Evolutionary conservation across 1,140 invertebrate genomes (phyloP).

Genomic region (Leptinotarsa defecta): DNA sequence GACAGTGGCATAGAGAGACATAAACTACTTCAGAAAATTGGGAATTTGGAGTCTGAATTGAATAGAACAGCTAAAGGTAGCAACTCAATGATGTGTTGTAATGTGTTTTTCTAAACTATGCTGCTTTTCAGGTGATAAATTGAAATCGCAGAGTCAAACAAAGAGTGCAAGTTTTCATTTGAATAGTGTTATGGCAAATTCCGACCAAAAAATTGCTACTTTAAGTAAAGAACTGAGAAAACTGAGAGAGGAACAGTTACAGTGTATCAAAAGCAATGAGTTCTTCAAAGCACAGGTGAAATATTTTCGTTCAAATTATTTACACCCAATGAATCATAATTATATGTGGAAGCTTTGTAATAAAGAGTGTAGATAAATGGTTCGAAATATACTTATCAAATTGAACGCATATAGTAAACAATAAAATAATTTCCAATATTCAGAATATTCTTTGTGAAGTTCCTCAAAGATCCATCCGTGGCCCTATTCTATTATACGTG

Average conservation of each 20-base stretch:
- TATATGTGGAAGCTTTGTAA: too few species aligned
- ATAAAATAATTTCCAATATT: too few species aligned
- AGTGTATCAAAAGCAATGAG: slow-evolving; percentile 56
- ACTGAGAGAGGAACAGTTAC: slow-evolving; percentile 57
- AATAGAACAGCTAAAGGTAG: background rate
- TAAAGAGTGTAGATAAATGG: too few species aligned
- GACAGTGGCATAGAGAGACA: slow-evolving; percentile 41
- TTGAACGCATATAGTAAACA: too few species aligned
- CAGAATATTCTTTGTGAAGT: too few species aligned
- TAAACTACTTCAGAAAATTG: slow-evolving; percentile 39
- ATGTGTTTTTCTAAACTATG: slow-evolving; percentile 17
- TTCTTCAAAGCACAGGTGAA: slow-evolving; percentile 58
- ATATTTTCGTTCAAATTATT: background rate
- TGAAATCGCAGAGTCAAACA: slow-evolving; percentile 43
- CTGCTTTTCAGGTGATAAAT: background rate
- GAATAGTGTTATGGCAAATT: slow-evolving; percentile 52
- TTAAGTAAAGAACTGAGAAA: slow-evolving; percentile 59
- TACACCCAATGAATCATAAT: too few species aligned
- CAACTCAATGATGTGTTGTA: background rate
- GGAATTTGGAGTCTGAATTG: slow-evolving; percentile 35
- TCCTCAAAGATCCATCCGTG: too few species aligned
- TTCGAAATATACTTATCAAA: too few species aligned
- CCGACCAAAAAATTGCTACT: slow-evolving; percentile 58
- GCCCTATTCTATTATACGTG: too few species aligned
- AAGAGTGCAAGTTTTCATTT: slow-evolving; percentile 43